Evolutionary conservation across 2,797 vertebrate genomes (phyloP).

Genomic region (Pogoniulus pusillus): DNA sequence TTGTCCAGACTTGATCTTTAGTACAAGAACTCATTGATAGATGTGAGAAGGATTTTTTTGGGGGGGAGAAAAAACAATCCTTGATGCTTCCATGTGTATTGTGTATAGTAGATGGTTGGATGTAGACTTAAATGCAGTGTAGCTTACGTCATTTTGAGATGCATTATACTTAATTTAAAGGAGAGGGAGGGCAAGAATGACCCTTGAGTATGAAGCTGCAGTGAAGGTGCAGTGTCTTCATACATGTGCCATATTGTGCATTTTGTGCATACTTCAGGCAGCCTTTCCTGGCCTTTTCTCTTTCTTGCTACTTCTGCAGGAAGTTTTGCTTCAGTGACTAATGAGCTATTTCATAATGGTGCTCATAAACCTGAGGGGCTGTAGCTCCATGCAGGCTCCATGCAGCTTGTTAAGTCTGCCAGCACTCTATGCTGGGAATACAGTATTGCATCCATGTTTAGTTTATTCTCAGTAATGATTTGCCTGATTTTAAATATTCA

Average conservation of each 20-base stretch:
- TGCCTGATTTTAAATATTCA: neutral
- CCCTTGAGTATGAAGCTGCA: neutral
- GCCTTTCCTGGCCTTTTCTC: neutral
- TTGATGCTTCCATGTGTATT: neutral
- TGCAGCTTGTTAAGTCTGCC: neutral
- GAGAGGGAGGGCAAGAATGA: neutral
- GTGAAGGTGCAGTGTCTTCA: neutral
- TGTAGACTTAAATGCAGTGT: fast-evolving
- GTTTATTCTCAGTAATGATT: neutral
- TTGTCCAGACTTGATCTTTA: conserved; percentile 10
- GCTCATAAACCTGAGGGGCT: neutral
- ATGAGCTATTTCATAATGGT: neutral
- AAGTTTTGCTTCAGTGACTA: neutral
- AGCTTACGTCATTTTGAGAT: neutral
- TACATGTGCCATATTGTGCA: neutral
- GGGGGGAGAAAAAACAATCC: neutral
- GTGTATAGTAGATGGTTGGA: neutral
- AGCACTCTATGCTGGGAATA: neutral
- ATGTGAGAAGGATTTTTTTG: neutral
- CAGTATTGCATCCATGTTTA: neutral
- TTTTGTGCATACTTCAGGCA: neutral
- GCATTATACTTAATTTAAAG: neutral
- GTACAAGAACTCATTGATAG: neutral
- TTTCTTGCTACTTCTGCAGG: neutral
- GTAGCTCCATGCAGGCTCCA: neutral